Evolutionary conservation across 1,140 invertebrate species (phyloP), one percentile per base, ranked within the genome.

Genomic region (Neotoxoptera formosana): DNA sequence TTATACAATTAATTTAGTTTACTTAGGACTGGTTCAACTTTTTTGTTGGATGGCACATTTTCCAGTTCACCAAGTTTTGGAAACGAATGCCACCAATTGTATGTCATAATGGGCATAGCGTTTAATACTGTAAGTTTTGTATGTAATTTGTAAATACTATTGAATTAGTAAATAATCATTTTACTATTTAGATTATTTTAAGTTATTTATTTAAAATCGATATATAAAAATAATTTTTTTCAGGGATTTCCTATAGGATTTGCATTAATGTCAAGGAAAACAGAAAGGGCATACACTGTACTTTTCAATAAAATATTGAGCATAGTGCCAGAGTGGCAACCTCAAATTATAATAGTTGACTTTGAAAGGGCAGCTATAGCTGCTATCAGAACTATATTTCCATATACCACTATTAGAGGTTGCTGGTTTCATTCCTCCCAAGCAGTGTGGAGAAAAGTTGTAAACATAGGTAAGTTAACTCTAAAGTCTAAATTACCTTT

Each of bases 131-230:
- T n/a, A n/a, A n/a, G n/a, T n/a, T 60, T 60, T 60, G 56, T 60
- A 60, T 60, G 56, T 30, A 9, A 76, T 34, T 34, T 34, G n/a
- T 76, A 76, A 34, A 76, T 76, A 76, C 67, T 76, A 60, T 76
- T 76, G n/a, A n/a, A 76, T 76, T 17, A 76, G 67, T n/a, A 60
- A 60, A 30, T n/a, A 67, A 25, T 67, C 8, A n/a, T 76, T 76
- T 76, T 76, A 76, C n/a, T n/a, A n/a, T n/a, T 76, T n/a, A 76
- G n/a, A 76, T 76, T 76, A 76, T 60, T 60, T 60, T 60, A 60
- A 60, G 56, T 60, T 60, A 60, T 60, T 60, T 60, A 9, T 60
- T 60, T 60, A 60, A 30, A 60, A 60, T 60, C 56, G 7, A 60
- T 30, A 60, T 25, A 60, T 30, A 60, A 60, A n/a, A n/a, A n/a